Percentiles rank a stretch among this genome's conserved stretches.
Conservation (phyloP, 2,888 invertebrate species). For the Gymnocheta viridis region DNA sequence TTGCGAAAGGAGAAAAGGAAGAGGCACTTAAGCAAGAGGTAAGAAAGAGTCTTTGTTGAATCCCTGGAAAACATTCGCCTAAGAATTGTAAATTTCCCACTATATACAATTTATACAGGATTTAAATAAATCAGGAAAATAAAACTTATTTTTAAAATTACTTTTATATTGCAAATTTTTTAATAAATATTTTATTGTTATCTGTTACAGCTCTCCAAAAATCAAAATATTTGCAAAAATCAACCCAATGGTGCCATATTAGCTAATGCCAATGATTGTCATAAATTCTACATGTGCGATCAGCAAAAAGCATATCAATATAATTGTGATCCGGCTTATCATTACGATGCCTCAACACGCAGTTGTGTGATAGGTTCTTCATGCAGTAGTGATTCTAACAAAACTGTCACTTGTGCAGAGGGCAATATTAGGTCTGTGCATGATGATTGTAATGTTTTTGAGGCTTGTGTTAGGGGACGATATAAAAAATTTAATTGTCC, state of each 20-base stretch:
- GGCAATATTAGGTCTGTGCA: conserved; percentile 1
- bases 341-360: conserved; percentile 68
- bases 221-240: conserved; percentile 27
- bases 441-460: conserved; percentile 49
- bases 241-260: conserved; percentile 66
- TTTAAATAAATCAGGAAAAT: too few relatives aligned
- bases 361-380: conserved; percentile 42
- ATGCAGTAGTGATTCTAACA: background rate
- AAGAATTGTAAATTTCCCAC: too few relatives aligned
- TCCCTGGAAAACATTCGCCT: too few relatives aligned
- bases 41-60: too few relatives aligned
- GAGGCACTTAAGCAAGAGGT: background rate
- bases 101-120: too few relatives aligned
- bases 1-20: background rate
- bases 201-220: conserved; percentile 18
- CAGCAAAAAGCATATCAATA: conserved; percentile 66
- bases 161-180: too few relatives aligned
- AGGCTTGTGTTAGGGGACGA: conserved; percentile 70
- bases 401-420: conserved; percentile 3
- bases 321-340: conserved; percentile 69
- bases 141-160: too few relatives aligned
- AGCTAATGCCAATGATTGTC: conserved; percentile 70
- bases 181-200: background rate
- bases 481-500: conserved; percentile 68
- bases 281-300: conserved; percentile 73